phyloP scores from a whole-genome alignment of 2,888 invertebrate species.

The Choreutis nemorana region DNA sequence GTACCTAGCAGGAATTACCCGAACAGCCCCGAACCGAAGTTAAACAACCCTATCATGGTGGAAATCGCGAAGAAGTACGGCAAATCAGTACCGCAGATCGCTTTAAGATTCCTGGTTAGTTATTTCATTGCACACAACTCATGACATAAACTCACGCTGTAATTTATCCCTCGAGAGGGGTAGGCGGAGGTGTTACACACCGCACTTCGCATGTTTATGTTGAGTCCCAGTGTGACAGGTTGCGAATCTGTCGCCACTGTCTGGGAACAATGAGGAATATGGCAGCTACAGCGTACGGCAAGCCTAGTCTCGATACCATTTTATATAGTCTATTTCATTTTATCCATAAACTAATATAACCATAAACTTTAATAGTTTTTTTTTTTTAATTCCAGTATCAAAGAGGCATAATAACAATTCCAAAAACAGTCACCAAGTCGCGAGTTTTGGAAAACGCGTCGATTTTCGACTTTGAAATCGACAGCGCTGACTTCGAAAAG shows the following conservation, averaged over 20 bases:
- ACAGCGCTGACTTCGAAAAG: slow-evolving; percentile 21
- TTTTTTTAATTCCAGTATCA: slow-evolving; percentile 28
- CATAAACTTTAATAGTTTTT: neutral
- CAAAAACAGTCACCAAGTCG: slow-evolving; percentile 33
- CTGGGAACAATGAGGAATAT: too few species aligned
- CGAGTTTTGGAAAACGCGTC: slow-evolving; percentile 38
- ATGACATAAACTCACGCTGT: too few species aligned
- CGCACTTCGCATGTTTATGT: too few species aligned
- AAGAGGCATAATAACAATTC: slow-evolving; percentile 31
- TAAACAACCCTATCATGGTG: slow-evolving; percentile 58
- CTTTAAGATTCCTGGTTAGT: slow-evolving; percentile 68
- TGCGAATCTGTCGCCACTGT: too few species aligned
- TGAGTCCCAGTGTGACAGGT: too few species aligned
- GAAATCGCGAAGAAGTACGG: slow-evolving; percentile 69
- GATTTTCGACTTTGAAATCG: slow-evolving; percentile 40
- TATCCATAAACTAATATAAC: too few species aligned
- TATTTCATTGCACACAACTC: neutral
- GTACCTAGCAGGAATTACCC: slow-evolving; percentile 48
- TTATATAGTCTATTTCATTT: too few species aligned
- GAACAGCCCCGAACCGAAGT: slow-evolving; percentile 57
- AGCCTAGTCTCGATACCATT: too few species aligned
- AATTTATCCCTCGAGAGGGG: too few species aligned
- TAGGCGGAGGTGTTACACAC: too few species aligned
- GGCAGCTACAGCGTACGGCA: too few species aligned
- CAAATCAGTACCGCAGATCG: slow-evolving; percentile 71